Conservation (phyloP, 2,113 vertebrate species). For the Sphaerodactylus townsendi region DNA sequence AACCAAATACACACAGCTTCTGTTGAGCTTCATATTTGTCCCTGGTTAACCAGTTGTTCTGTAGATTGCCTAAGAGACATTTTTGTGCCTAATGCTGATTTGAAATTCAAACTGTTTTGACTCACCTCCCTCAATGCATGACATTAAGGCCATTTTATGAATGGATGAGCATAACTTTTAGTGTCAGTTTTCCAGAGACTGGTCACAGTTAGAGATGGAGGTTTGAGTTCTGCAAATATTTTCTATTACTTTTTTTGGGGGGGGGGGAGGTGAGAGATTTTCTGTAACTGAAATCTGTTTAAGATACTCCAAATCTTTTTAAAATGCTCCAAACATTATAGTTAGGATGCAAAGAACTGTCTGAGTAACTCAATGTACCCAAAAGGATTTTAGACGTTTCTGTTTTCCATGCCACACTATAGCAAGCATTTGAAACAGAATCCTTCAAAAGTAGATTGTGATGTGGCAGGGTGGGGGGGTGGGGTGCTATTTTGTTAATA, state of each 20-base stretch:
- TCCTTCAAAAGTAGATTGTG: neutral
- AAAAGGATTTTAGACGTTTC: neutral
- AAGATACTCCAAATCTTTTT: neutral
- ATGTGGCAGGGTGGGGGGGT: neutral
- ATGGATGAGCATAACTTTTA: neutral
- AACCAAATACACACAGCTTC: neutral
- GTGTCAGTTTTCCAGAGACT: neutral
- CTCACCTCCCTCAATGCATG: neutral
- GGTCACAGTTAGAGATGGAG: neutral
- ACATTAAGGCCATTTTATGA: neutral
- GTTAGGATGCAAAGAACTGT: neutral
- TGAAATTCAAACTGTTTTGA: constrained; percentile 9
- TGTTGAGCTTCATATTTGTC: neutral
- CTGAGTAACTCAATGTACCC: neutral
- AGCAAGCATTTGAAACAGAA: neutral
- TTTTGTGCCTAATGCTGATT: neutral
- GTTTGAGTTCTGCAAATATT: neutral
- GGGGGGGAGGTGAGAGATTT: neutral
- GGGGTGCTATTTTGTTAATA: too few species aligned
- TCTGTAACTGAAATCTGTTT: neutral
- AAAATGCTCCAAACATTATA: neutral
- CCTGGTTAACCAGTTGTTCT: neutral
- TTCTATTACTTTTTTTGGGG: neutral
- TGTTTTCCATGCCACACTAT: neutral
- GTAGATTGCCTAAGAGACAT: neutral